Base-by-base conservation (phyloP, 2,113 vertebrate genomes). In the Irena cyanogastra region DNA sequence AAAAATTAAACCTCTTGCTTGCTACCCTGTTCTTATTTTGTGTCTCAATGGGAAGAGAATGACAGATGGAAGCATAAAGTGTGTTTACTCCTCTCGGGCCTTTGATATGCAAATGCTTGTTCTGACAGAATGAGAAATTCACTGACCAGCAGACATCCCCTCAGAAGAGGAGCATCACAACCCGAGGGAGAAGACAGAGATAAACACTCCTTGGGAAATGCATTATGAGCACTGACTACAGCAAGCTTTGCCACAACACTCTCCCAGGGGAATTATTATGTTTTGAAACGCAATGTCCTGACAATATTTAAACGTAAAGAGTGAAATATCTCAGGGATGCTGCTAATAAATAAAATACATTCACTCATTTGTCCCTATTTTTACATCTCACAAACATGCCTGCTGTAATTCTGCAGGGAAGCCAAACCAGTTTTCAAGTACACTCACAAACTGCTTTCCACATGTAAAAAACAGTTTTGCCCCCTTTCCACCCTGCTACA, bases 71-170 rank as follows among this genome's bases (percentile, higher is more conserved):
- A 97, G 82, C 78, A 97, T 90, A 94, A 97, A 96, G 79, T 66
- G 72, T 98, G 97, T 98, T 98, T 98, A 98, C 95, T 98, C 95
- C 83, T 97, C 84, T 88, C 22, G 45, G 45, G 78, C 95, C 98
- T 98, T 99, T 98, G 98, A 99, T 98, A 98, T 98, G 98, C 96
- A 99, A 98, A 99, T 98, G 68, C 22, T n/a, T 94, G 84, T 98
- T 98, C 97, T 97, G 95, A 98, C 97, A 98, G 97, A 98, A 98
- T 98, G 97, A 97, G 90, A 97, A 98, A 98, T 97, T 95, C 92
- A 97, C 86, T 98, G 98, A 97, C 97, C 97, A 97, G 74, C 60
- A 96, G 54, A 91, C 88, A 81, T 42, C 90, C 65, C 92, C 74
- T 75, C 83, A 75, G 91, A 66, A 96, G 49, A 96, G 90, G 61